Conservation (phyloP, 2,888 invertebrate species). For the Drosophila algonquin region DNA sequence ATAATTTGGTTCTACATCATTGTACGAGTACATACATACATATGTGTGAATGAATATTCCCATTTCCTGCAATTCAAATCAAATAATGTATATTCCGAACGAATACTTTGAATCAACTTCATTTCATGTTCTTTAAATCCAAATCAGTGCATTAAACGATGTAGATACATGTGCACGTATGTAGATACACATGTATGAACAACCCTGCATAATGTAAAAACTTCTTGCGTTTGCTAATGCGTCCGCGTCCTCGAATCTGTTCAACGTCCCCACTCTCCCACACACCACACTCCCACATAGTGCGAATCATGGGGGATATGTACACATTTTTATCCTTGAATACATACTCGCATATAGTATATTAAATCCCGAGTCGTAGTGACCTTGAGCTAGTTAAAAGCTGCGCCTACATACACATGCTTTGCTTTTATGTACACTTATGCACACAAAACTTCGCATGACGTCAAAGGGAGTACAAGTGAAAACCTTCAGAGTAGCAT, state of each 20-base stretch:
- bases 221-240: neutral
- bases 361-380: conserved; percentile 36
- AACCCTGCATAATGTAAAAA: conserved; percentile 5
- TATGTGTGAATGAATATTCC: neutral
- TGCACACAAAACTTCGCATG: conserved; percentile 38
- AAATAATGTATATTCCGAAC: neutral
- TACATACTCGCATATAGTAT: conserved; percentile 1
- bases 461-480: conserved; percentile 59
- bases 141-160: conserved; percentile 23
- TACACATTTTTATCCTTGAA: conserved; percentile 4
- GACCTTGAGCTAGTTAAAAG: conserved; percentile 69
- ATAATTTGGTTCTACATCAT: neutral
- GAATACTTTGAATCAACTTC: neutral
- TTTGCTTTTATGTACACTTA: conserved; percentile 11
- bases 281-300: conserved; percentile 7
- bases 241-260: neutral
- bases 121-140: neutral
- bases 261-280: neutral
- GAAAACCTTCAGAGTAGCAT: conserved; percentile 9
- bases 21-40: neutral
- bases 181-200: conserved; percentile 22
- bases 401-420: conserved; percentile 37
- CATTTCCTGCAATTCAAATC: neutral
- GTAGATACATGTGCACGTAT: conserved; percentile 11
- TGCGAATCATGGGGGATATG: conserved; percentile 13